Percentiles rank a stretch among this genome's conserved stretches.
Conservation (phyloP, 2,113 vertebrate genomes). For the Coryphaenoides rupestris region DNA sequence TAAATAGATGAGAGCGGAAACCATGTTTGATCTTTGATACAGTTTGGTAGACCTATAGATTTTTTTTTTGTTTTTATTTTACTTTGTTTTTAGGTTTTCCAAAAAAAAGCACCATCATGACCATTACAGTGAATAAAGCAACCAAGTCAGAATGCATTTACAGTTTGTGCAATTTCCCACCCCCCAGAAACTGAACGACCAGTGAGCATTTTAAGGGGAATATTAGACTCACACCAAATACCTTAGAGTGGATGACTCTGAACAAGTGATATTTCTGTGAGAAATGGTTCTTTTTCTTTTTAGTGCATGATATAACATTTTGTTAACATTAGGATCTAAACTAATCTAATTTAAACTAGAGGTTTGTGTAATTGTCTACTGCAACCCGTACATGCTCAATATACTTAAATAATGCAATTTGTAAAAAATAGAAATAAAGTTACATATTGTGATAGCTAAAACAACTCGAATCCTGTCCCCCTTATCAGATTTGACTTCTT, state of each 20-base stretch:
- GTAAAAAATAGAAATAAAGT: constrained; percentile 30
- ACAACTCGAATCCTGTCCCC: constrained; percentile 32
- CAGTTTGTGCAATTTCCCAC: constrained; percentile 32
- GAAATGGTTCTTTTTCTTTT: constrained; percentile 55
- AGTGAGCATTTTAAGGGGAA: constrained; percentile 22
- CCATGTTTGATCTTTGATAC: constrained; percentile 5
- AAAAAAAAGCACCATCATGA: constrained; percentile 16
- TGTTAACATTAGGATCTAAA: constrained; percentile 54
- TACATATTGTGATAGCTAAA: constrained; percentile 41
- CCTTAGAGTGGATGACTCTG: constrained; percentile 35
- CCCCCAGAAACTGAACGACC: constrained; percentile 11
- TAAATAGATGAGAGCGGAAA: constrained; percentile 2
- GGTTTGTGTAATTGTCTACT: constrained; percentile 53
- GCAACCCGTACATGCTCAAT: constrained; percentile 60
- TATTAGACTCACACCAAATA: constrained; percentile 36
- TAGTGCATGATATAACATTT: constrained; percentile 65
- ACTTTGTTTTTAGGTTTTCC: constrained; percentile 1
- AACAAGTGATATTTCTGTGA: constrained; percentile 42
- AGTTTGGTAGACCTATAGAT: not conserved
- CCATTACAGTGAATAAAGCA: constrained; percentile 12
- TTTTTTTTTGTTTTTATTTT: not conserved
- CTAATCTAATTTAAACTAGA: constrained; percentile 52
- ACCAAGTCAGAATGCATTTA: constrained; percentile 31
- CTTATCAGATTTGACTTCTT: constrained; percentile 40
- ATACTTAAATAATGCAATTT: constrained; percentile 60